Base-by-base conservation (phyloP, 2,797 vertebrate species). In the Galaxias olidus region DNA sequence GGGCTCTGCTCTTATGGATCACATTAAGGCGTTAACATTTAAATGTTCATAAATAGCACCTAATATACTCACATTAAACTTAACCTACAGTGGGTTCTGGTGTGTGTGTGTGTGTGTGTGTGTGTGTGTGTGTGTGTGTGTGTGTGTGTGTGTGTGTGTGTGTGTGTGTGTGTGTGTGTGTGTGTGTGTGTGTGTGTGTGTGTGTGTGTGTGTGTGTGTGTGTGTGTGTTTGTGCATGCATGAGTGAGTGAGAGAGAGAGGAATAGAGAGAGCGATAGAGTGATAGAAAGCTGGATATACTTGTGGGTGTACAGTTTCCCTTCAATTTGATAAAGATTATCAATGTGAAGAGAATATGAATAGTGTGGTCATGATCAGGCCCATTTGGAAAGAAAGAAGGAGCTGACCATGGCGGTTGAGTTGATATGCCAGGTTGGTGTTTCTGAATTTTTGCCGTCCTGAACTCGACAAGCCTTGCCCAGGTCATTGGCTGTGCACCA, bases 381-480 rank as follows among this genome's bases (percentile, higher is more conserved):
- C 91, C 91, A 89, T 89, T 92, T 91, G 93, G 94, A 95, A 89
- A 89, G 83, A 71, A 70, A 66, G 84, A 86, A 74, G 90, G 93
- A 89, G 83, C 88, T 86, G 89, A 87, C 90, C 90, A 80, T 84
- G 81, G 87, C 92, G 89, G 88, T 87, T 90, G 93, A 94, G 87
- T 93, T 91, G 93, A 91, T 91, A 87, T 89, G 75, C 90, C 95
- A 99, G 97, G 97, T 99, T 98, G 96, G 97, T 99, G 92, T 88
- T 76, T 87, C 92, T 93, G 88, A 89, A 45, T 94, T 93, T 94
- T 92, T 93, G 90, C 93, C 90, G 90, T 94, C 91, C 91, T 90
- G 90, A 85, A 52, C 80, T 40, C 10, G 86, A 90, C 85, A 92
- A 95, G 94, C 92, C 92, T 66, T 75, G 93, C 92, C 94, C 91